phyloP scores from a whole-genome alignment of 2,797 vertebrate species.

The Brachymystax lenok region DNA sequence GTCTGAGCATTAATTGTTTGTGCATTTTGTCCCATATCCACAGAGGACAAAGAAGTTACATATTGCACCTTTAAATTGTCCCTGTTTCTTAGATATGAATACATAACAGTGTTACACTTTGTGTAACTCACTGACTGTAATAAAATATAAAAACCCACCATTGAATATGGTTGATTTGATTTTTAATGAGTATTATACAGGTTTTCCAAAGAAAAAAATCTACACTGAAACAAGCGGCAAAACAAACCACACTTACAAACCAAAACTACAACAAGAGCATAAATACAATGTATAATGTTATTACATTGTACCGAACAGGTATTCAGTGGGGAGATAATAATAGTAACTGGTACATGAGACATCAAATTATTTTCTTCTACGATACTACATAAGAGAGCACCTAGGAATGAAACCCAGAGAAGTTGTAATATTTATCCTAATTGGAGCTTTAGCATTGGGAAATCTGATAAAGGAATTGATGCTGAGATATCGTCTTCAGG shows the following conservation, averaged over 20 bases:
- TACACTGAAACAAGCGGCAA: conserved; percentile 74
- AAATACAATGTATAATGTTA: conserved; percentile 74
- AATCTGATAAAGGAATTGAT: conserved; percentile 51
- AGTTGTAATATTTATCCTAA: conserved; percentile 49
- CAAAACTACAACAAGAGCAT: conserved; percentile 74
- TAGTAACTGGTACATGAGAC: conserved; percentile 59
- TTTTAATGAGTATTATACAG: conserved; percentile 80
- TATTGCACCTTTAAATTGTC: not conserved
- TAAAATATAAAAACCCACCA: conserved; percentile 15
- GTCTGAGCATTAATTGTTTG: not conserved
- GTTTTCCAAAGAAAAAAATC: conserved; percentile 69
- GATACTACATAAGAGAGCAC: conserved; percentile 63
- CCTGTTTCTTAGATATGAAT: not conserved
- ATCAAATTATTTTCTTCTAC: conserved; percentile 71
- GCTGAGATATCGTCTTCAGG: conserved; percentile 49
- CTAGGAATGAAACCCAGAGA: conserved; percentile 61
- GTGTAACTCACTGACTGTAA: not conserved
- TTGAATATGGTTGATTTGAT: conserved; percentile 60
- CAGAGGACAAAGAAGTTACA: not conserved
- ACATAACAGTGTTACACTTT: not conserved
- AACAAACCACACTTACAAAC: conserved; percentile 74
- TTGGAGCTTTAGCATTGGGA: conserved; percentile 37
- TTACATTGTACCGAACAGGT: conserved; percentile 75
- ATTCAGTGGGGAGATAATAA: conserved; percentile 71
- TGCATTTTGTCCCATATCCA: no score